A percentile compares a stretch with the other conserved stretches of the same genome.
Conservation (phyloP, 2,113 vertebrate genomes). For the Oriolus oriolus region DNA sequence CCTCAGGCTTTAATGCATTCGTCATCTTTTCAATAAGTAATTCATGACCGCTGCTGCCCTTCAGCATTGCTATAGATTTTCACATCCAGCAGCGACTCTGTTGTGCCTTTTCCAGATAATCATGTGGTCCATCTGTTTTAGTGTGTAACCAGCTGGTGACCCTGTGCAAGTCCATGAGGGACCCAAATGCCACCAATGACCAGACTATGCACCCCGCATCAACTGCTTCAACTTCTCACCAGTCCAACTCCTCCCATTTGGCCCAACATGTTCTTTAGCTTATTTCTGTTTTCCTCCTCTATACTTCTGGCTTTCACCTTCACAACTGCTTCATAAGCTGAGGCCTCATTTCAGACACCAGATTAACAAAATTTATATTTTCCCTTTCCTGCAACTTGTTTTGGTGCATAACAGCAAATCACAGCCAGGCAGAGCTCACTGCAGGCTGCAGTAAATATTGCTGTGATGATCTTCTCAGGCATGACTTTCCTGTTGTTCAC, state of each 20-base stretch:
- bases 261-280: not conserved
- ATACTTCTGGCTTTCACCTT: not conserved
- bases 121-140: not conserved
- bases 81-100: not conserved
- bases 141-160: not conserved
- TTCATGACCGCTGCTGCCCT: not conserved
- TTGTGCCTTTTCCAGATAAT: not conserved
- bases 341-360: accelerated
- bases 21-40: slow-evolving; percentile 4
- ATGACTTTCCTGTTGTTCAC: not conserved
- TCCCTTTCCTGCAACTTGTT: not conserved
- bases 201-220: not conserved
- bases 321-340: not conserved
- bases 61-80: not conserved
- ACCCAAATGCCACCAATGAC: not conserved
- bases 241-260: not conserved
- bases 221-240: not conserved
- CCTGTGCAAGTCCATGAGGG: not conserved
- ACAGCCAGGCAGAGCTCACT: not conserved
- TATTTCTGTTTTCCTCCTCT: not conserved
- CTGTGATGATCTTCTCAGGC: not conserved
- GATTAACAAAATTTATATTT: not conserved
- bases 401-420: not conserved
- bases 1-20: not conserved
- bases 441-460: not conserved